Evolutionary conservation across 2,113 vertebrate genomes (phyloP).

Genomic region (Lepus americanus): DNA sequence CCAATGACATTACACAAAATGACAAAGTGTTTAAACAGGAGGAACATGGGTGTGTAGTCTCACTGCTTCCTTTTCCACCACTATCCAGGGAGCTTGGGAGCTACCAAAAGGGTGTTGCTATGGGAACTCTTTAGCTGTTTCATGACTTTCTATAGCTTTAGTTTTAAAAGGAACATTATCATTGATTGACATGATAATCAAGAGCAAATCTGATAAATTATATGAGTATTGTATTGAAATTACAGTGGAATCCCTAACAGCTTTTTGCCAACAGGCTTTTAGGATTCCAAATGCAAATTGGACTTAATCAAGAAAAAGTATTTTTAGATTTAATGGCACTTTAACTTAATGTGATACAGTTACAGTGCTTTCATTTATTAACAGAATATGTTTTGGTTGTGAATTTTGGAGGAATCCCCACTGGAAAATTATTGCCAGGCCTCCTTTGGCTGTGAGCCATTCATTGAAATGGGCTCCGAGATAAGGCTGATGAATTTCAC

Average conservation of each 20-base stretch:
- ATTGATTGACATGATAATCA: constrained; percentile 62
- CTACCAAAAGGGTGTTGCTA: neutral
- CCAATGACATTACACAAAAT: neutral
- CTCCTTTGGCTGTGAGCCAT: constrained; percentile 42
- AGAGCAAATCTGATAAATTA: constrained; percentile 51
- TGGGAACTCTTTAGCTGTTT: constrained; percentile 26
- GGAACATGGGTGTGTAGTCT: neutral
- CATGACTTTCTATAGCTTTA: constrained; percentile 10
- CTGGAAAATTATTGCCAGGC: constrained; percentile 40
- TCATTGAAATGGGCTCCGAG: constrained; percentile 20
- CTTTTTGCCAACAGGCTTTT: constrained; percentile 56
- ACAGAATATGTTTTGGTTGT: constrained; percentile 43
- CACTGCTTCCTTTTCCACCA: neutral
- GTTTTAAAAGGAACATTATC: neutral
- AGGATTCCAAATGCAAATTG: constrained; percentile 76
- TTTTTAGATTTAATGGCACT: constrained; percentile 69
- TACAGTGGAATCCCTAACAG: constrained; percentile 50
- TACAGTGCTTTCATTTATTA: constrained; percentile 30
- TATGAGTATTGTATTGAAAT: constrained; percentile 73
- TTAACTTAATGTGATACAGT: constrained; percentile 37
- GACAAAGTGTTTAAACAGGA: constrained; percentile 8
- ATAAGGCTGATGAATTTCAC: constrained; percentile 60
- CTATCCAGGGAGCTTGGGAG: neutral
- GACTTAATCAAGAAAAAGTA: constrained; percentile 70
- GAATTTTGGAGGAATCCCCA: constrained; percentile 55